A percentile compares a stretch with the other conserved stretches of the same genome.
These are phyloP conservation scores for Syrrhaptes paradoxus DNA, from an alignment of 2,113 vertebrate genomes.

Conservation along the genomic window DNA sequence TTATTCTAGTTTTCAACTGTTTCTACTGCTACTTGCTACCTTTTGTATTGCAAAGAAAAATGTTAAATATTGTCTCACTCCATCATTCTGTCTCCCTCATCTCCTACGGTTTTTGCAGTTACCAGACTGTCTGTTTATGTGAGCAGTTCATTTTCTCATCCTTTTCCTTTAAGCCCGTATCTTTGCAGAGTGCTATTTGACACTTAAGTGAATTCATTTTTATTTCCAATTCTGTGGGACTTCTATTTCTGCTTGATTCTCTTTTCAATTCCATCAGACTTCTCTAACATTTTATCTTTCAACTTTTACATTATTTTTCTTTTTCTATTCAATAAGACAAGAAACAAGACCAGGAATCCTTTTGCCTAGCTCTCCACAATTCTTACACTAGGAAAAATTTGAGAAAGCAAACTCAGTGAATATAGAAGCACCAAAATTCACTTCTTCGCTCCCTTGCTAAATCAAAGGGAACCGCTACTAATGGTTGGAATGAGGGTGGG, in stretches of 20 bases:
- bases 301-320: background rate
- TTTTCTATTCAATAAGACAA: background rate
- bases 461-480: background rate
- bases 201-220: slow-evolving; percentile 8
- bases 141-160: background rate
- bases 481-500: background rate
- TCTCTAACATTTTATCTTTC: background rate
- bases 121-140: background rate
- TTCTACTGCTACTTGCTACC: background rate
- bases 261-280: background rate
- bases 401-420: background rate
- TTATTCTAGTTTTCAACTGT: background rate
- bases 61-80: background rate
- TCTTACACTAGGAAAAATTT: background rate
- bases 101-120: background rate
- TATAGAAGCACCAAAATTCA: background rate
- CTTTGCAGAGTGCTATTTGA: background rate
- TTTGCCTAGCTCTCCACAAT: background rate
- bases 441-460: background rate
- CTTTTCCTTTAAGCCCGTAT: background rate
- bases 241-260: background rate
- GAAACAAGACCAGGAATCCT: background rate
- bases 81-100: background rate
- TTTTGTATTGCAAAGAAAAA: background rate
- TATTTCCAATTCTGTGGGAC: background rate